Conservation (phyloP, 2,113 vertebrate species). For the Leuciscus idus region DNA sequence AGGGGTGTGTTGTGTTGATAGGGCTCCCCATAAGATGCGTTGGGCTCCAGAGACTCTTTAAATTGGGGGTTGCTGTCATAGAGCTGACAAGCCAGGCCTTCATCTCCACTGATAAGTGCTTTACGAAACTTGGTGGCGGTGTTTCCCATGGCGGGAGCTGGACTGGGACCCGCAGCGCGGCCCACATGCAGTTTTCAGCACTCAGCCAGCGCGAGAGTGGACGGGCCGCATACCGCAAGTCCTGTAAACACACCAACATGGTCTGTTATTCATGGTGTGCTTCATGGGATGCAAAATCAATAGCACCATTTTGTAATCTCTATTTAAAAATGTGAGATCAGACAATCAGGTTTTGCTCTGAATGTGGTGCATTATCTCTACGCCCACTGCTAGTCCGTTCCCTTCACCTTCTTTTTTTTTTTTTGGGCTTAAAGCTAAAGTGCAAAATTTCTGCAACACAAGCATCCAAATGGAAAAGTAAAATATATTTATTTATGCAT, state of each 20-base stretch:
- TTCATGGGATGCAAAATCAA: not conserved
- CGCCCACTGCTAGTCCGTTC: not conserved
- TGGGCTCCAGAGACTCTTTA: slow-evolving; percentile 95
- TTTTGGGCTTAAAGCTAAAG: not conserved
- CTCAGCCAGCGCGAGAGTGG: slow-evolving; percentile 29
- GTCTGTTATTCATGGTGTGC: not conserved
- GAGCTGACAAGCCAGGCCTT: slow-evolving; percentile 91
- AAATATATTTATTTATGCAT: too few relatives aligned
- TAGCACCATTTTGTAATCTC: not conserved
- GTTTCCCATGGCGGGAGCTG: slow-evolving; percentile 85
- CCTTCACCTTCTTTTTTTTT: not conserved
- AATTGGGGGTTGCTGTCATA: slow-evolving; percentile 95
- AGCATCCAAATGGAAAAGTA: not conserved
- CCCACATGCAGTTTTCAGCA: slow-evolving; percentile 52
- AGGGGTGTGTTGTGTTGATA: slow-evolving; percentile 97
- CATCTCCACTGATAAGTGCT: slow-evolving; percentile 94
- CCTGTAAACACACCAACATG: slow-evolving; percentile 6
- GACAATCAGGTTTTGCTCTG: not conserved
- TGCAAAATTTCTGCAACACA: not conserved
- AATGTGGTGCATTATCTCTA: not conserved
- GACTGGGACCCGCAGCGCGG: slow-evolving; percentile 27
- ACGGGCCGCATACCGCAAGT: not conserved
- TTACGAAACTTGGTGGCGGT: slow-evolving; percentile 97
- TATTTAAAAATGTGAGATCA: not conserved
- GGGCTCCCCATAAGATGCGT: slow-evolving; percentile 93